Conservation (phyloP, 2,797 vertebrate species). For the Cercopithecus mitis region DNA sequence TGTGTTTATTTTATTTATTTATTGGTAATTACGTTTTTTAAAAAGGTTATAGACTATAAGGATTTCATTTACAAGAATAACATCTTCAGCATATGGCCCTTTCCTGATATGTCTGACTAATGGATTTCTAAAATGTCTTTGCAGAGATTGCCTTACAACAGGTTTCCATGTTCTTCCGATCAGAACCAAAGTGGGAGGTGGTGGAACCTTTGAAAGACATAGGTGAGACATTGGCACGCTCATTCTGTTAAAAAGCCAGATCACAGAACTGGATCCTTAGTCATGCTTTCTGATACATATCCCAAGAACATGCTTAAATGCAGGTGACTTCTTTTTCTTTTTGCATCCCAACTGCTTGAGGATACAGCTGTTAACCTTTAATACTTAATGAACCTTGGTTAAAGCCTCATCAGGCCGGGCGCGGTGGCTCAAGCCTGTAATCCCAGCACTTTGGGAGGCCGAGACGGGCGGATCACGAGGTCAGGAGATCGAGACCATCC, state of each 20-base stretch:
- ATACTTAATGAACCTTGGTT: neutral
- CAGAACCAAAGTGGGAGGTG: slow-evolving; percentile 97
- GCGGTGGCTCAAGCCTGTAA: too few species aligned
- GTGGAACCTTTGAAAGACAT: slow-evolving; percentile 96
- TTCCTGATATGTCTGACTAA: slow-evolving; percentile 40
- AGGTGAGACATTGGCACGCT: slow-evolving; percentile 85
- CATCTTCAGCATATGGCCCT: neutral
- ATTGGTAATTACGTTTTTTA: slow-evolving; percentile 21
- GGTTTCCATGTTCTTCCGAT: slow-evolving; percentile 99
- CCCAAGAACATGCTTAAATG: neutral
- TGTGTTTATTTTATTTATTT: neutral
- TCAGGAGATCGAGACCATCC: too few species aligned
- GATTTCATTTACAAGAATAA: slow-evolving; percentile 31
- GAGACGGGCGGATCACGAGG: too few species aligned
- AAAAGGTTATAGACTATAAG: neutral
- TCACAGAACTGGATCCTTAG: neutral
- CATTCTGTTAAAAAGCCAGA: neutral
- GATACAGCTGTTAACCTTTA: neutral
- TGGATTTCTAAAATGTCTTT: slow-evolving; percentile 56
- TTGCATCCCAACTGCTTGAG: neutral
- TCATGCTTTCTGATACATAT: neutral
- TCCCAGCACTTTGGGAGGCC: too few species aligned
- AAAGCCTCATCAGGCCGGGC: neutral
- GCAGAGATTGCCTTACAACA: slow-evolving; percentile 98
- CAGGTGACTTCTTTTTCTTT: slow-evolving; percentile 11